Conservation (phyloP, 1,140 invertebrate species). For the Calliphora vicina region DNA sequence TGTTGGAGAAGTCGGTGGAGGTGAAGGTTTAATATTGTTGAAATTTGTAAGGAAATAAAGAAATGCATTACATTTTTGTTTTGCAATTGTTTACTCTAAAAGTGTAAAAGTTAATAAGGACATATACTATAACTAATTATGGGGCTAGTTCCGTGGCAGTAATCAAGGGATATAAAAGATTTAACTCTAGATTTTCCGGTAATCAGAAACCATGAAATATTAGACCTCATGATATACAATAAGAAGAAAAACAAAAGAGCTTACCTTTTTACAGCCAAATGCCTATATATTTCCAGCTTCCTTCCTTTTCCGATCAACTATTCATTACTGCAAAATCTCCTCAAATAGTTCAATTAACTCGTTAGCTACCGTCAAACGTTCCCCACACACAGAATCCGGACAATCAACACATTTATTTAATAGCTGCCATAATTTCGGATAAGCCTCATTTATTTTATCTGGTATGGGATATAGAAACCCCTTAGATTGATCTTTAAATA, state of each 20-base stretch:
- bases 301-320: neutral
- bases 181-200: too few relatives aligned
- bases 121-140: too few relatives aligned
- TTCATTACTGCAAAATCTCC: neutral
- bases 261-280: too few relatives aligned
- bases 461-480: constrained; percentile 42
- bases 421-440: constrained; percentile 9
- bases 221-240: too few relatives aligned
- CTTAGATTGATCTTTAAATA: constrained; percentile 23
- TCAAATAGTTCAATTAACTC: constrained; percentile 21
- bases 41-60: neutral
- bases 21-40: neutral
- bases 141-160: too few relatives aligned
- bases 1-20: neutral
- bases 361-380: constrained; percentile 21
- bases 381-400: neutral
- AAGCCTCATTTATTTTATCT: neutral
- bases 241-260: too few relatives aligned
- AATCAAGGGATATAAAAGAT: too few relatives aligned
- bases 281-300: too few relatives aligned
- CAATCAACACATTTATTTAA: constrained; percentile 36
- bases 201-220: too few relatives aligned
- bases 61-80: neutral
- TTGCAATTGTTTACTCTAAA: too few relatives aligned
- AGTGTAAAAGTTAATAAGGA: too few relatives aligned